Conservation (phyloP, 2,888 invertebrate genomes). For the Thera obeliscata region DNA sequence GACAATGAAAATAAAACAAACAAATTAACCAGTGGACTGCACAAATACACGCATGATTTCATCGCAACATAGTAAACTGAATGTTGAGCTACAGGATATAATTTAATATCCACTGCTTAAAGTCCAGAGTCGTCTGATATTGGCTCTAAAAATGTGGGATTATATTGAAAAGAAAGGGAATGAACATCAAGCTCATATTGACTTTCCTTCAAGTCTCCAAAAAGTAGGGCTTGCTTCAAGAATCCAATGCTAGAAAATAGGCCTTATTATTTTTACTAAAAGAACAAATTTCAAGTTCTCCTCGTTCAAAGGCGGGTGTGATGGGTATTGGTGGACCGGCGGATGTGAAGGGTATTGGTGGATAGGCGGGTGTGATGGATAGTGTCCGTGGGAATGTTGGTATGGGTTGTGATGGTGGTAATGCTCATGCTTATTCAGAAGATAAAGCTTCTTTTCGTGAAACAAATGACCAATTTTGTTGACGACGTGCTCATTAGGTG, state of each 20-base stretch:
- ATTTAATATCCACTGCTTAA: background rate
- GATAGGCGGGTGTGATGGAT: slow-evolving; percentile 35
- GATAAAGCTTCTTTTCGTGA: slow-evolving; percentile 85
- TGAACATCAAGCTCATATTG: no score
- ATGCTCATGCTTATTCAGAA: slow-evolving; percentile 81
- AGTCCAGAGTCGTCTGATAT: no score
- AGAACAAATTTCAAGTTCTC: no score
- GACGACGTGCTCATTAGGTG: slow-evolving; percentile 91
- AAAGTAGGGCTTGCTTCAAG: no score
- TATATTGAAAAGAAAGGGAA: no score
- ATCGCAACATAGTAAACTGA: slow-evolving; percentile 8
- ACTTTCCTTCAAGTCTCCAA: no score
- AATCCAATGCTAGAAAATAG: no score
- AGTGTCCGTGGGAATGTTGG: slow-evolving; percentile 48
- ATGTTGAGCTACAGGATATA: background rate
- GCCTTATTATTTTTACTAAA: no score
- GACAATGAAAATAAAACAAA: slow-evolving; percentile 18
- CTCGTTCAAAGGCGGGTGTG: slow-evolving; percentile 24
- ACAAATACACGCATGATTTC: slow-evolving; percentile 19
- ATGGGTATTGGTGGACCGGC: slow-evolving; percentile 40
- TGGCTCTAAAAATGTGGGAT: no score
- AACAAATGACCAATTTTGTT: slow-evolving; percentile 90
- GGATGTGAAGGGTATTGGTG: slow-evolving; percentile 42
- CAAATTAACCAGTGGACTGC: slow-evolving; percentile 1
- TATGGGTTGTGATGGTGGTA: slow-evolving; percentile 66